Base-by-base conservation (phyloP, 2,797 vertebrate species). In the Philypnodon macrostomus region DNA sequence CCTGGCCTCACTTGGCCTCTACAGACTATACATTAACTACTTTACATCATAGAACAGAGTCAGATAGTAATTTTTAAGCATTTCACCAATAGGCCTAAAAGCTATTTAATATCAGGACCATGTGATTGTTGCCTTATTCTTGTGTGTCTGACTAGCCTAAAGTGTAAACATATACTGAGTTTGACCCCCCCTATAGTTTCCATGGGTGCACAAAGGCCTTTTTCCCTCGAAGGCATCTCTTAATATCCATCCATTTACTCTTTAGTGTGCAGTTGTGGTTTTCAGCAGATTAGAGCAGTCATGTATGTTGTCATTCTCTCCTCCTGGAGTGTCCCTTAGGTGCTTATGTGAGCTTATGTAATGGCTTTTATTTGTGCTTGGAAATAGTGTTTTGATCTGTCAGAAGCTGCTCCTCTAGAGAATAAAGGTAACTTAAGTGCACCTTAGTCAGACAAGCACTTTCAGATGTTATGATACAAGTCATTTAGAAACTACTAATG, bases 231-330 rank as follows among this genome's bases (percentile, higher is more conserved):
- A 10, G 15, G 40, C 11, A 30, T 11, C 10, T 30, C 13, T 13
- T 33, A 33, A 29, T 8, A 38, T n/a, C n/a, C n/a, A 2, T 49
- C 51, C 24, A 27, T 31, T 42, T 16, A 33, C 15, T 38, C 31
- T 16, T 33, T 17, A 4, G 16, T 44, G 26, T 30, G n/a, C 5
- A 17, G 9, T 42, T 3, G 10, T 11, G 12, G 27, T 29, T 29
- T 16, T 29, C 6, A 29, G 26, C 14, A 29, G 40, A 16, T 42
- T 8, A 52, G 44, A 44, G 45, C 42, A 12, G 37, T 46, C 40
- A 35, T 58, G 47, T 5, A 27, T 34, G 8, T 32, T 42, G 18
- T 59, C 62, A 75, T 47, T 26, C 38, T 42, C n/a, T 53, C 15
- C 39, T 48, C 26, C 14, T 58, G 24, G 7, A 8, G 12, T 16